Evolutionary conservation across 2,797 vertebrate species (phyloP).

Genomic region (Cirrhinus mrigala): DNA sequence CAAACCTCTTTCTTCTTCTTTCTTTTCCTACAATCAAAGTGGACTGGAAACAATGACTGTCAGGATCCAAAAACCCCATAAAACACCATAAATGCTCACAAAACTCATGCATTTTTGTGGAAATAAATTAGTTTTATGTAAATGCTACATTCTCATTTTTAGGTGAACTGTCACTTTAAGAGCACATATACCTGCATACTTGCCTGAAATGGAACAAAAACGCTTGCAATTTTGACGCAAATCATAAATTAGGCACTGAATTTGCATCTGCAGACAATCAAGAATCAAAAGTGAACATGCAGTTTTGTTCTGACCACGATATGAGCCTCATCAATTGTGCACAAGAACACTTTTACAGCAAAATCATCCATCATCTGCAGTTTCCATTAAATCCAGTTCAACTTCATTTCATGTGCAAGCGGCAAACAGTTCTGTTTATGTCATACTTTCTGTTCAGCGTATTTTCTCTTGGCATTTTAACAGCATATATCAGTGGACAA

Average conservation of each 20-base stretch:
- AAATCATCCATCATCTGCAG: background rate
- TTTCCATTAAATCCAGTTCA: background rate
- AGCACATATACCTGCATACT: background rate
- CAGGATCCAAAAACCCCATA: background rate
- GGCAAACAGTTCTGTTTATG: background rate
- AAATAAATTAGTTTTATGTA: background rate
- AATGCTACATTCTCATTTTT: background rate
- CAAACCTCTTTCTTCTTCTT: too few relatives aligned
- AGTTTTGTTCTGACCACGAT: background rate
- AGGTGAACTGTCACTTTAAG: background rate
- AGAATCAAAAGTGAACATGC: background rate
- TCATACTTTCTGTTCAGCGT: background rate
- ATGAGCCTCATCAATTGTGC: background rate
- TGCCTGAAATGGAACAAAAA: conserved; percentile 1
- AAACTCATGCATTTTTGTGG: background rate
- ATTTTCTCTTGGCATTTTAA: background rate
- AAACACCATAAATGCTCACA: too few relatives aligned
- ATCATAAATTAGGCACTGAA: background rate
- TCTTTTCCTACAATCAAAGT: background rate
- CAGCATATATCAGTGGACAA: background rate
- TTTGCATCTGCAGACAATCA: background rate
- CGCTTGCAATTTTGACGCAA: background rate
- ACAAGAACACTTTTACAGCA: background rate
- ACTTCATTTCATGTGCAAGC: background rate
- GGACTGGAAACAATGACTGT: background rate